These are phyloP conservation scores for Dreissena polymorpha DNA, from an alignment of 1,140 invertebrate species.

Conservation along the genomic window DNA sequence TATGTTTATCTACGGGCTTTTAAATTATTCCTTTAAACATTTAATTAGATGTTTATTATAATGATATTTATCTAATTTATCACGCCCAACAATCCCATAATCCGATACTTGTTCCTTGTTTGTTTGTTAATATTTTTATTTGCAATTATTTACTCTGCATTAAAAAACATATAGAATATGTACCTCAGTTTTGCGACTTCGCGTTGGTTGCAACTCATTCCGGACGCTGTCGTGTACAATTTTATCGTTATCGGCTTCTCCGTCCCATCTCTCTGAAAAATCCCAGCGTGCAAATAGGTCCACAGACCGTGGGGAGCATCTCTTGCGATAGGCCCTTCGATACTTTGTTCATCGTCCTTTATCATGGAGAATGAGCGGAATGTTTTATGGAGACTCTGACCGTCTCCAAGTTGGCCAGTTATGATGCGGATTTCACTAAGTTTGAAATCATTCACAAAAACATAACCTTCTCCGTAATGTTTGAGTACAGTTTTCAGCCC, in stretches of 20 bases:
- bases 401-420: neutral
- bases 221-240: conserved; percentile 42
- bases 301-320: conserved; percentile 30
- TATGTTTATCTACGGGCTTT: neutral
- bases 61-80: neutral
- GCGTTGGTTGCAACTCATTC: conserved; percentile 29
- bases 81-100: neutral
- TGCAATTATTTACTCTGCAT: no score
- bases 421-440: conserved; percentile 23
- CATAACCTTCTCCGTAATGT: conserved; percentile 48
- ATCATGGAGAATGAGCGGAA: conserved; percentile 5
- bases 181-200: conserved; percentile 54
- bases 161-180: no score
- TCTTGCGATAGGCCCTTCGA: neutral
- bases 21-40: neutral
- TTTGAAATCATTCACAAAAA: conserved; percentile 53
- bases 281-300: conserved; percentile 15
- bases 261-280: neutral
- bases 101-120: neutral
- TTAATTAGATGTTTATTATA: neutral
- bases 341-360: neutral
- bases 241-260: conserved; percentile 15
- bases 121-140: neutral
- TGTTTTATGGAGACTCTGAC: conserved; percentile 14
- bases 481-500: conserved; percentile 19